These are phyloP conservation scores for Drosophila imparisetae DNA, from an alignment of 2,888 invertebrate species.

Conservation along the genomic window DNA sequence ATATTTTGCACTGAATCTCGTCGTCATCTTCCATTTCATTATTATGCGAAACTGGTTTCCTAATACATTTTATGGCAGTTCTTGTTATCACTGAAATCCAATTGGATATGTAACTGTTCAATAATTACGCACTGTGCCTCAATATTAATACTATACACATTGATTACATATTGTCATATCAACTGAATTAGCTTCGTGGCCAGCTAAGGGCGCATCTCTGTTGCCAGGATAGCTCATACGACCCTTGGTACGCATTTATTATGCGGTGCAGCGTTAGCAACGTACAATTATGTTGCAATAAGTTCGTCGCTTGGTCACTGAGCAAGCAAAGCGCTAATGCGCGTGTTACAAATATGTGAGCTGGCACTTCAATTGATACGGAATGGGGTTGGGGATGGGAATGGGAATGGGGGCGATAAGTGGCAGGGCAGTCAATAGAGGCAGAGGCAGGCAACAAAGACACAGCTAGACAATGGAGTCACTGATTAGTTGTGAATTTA, in stretches of 20 bases:
- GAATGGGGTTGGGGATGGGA: neutral
- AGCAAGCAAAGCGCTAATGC: conserved; percentile 38
- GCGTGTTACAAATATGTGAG: conserved; percentile 59
- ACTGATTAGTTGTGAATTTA: conserved; percentile 82
- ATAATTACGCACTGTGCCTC: neutral
- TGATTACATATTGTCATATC: neutral
- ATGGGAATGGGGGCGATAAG: neutral
- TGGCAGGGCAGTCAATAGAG: neutral
- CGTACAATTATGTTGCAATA: conserved; percentile 78
- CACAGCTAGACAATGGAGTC: conserved; percentile 67
- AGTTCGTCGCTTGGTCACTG: conserved; percentile 42
- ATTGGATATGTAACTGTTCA: neutral
- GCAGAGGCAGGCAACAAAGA: neutral
- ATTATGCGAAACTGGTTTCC: neutral
- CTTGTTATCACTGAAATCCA: neutral
- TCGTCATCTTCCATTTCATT: neutral
- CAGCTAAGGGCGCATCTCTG: conserved; percentile 3
- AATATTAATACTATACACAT: neutral
- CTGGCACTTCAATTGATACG: conserved; percentile 46
- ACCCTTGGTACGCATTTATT: conserved; percentile 33
- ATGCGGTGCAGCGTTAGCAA: conserved; percentile 52
- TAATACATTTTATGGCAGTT: neutral
- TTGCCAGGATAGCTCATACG: conserved; percentile 45
- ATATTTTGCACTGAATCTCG: neutral
- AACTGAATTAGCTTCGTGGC: neutral